Base-by-base conservation (phyloP, 2,888 invertebrate genomes). In the Caenorhabditis plicata region DNA sequence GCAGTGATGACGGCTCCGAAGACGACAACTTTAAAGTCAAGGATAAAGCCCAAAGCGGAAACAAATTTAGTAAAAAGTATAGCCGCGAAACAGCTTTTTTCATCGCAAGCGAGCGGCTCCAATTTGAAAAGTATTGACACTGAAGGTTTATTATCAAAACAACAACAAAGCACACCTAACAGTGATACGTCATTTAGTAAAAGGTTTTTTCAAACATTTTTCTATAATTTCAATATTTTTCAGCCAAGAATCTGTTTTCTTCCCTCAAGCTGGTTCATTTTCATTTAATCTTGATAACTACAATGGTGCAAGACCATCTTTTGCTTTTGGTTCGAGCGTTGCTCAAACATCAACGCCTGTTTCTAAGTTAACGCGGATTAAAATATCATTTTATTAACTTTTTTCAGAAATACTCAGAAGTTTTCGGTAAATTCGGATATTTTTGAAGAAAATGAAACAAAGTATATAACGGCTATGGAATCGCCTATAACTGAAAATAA, bases 211-310 rank as follows among this genome's bases (percentile, higher is more conserved):
- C n/a, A n/a, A n/a, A n/a, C n/a, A n/a, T n/a, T n/a, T n/a, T n/a
- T n/a, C n/a, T n/a, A n/a, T n/a, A n/a, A n/a, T n/a, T n/a, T n/a
- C n/a, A n/a, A 27, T 7, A 8, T 27, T 36, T 36, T 36, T 15
- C 47, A 39, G 42, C 22, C 57, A 57, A 19, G 57, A 58, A 19
- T 47, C 57, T 9, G 57, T 58, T 3, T 52, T 58, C 44, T 52
- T 40, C 36, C 51, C 51, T 5, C 57, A 52, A 40, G 44, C 45
- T 9, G 38, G 52, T 17, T 35, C 26, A 9, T n/a, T n/a, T n/a
- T 52, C 52, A 0, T 58, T 58, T 36, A 58, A 58, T 36, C 19
- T 58, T 20, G 57, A 58, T 15, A 23, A 43, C 7, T 58, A 58
- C 19, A 52, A 52, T 26, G 57, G 57, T 3, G 36, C 51, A 1